Percentiles rank a stretch among this genome's conserved stretches.
Conservation (phyloP, 2,888 invertebrate genomes). For the Hypolimnas misippus region DNA sequence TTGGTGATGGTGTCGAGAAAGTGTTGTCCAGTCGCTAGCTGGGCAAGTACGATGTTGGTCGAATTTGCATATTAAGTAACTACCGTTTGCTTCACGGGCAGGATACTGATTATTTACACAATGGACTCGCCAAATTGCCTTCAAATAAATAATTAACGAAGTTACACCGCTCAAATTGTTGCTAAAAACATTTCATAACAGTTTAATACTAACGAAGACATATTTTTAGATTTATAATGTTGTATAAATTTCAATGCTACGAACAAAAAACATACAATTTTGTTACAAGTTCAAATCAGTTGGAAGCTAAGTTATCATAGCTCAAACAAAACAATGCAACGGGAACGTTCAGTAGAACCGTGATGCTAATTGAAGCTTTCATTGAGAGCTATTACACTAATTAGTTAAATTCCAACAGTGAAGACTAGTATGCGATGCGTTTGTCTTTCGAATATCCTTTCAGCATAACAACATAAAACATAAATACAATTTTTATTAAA, state of each 20-base stretch:
- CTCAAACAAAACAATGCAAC: constrained; percentile 20
- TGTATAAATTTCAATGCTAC: neutral
- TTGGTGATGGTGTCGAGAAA: constrained; percentile 62
- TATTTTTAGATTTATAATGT: neutral
- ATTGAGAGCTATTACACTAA: constrained; percentile 51
- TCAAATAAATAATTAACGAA: constrained; percentile 13
- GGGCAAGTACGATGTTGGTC: constrained; percentile 66
- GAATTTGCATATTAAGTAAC: constrained; percentile 73
- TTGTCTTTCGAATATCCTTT: constrained; percentile 2
- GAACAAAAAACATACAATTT: no score
- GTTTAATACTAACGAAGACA: neutral
- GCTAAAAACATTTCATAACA: constrained; percentile 1
- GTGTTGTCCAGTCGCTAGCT: constrained; percentile 59
- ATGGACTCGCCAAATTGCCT: constrained; percentile 19
- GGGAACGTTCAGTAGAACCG: constrained; percentile 30
- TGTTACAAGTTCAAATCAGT: constrained; percentile 6
- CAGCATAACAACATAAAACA: neutral
- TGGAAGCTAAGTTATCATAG: constrained; percentile 10
- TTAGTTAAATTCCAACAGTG: constrained; percentile 54
- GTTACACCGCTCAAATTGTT: neutral
- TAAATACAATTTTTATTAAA: neutral
- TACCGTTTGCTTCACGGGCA: constrained; percentile 37
- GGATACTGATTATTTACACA: constrained; percentile 39
- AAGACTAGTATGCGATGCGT: constrained; percentile 11
- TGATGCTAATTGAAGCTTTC: constrained; percentile 43